These are phyloP conservation scores for Hemistola chrysoprasaria DNA, from an alignment of 2,888 invertebrate species.

Conservation along the genomic window DNA sequence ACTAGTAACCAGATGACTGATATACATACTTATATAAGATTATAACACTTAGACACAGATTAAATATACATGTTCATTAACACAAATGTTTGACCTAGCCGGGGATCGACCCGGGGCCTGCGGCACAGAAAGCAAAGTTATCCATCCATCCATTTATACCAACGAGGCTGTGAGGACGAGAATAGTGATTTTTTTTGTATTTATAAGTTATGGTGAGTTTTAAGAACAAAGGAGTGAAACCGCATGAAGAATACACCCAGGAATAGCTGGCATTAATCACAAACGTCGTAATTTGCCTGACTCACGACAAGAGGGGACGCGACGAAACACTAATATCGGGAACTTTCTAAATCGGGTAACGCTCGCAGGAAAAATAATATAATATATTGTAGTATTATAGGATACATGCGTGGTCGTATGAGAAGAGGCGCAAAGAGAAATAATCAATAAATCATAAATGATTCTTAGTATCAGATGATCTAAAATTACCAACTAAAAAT, in stretches of 20 bases:
- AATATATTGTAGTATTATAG: conserved; percentile 32
- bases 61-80: too few species aligned
- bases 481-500: too few species aligned
- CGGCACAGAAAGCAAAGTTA: too few species aligned
- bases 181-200: too few species aligned
- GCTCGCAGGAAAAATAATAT: conserved; percentile 61
- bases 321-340: conserved; percentile 50
- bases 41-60: too few species aligned
- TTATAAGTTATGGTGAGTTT: conserved; percentile 16
- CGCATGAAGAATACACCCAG: conserved; percentile 56
- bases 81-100: too few species aligned
- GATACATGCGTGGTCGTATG: too few species aligned
- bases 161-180: too few species aligned
- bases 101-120: too few species aligned
- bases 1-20: too few species aligned
- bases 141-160: too few species aligned
- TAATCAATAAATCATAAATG: conserved; percentile 19
- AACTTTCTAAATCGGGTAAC: conserved; percentile 71
- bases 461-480: conserved; percentile 16
- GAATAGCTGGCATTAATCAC: conserved; percentile 77
- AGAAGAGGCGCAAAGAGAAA: conserved; percentile 38
- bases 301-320: conserved; percentile 74
- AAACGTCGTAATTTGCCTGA: conserved; percentile 75
- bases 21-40: too few species aligned
- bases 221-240: conserved; percentile 59